These are phyloP conservation scores for Egretta garzetta DNA, from an alignment of 2,113 vertebrate genomes.

Conservation along the genomic window DNA sequence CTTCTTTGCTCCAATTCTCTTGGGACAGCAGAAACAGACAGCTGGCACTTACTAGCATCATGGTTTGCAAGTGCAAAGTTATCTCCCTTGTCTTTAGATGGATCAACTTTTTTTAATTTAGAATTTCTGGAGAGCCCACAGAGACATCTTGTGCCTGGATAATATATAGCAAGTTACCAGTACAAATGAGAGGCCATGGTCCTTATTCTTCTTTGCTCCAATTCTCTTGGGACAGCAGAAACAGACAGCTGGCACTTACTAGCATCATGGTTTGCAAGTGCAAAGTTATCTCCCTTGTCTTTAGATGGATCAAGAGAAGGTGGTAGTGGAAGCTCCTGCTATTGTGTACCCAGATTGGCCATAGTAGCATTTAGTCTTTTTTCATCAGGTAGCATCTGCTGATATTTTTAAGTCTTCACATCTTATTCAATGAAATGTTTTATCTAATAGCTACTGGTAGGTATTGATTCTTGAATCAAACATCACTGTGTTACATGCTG, in stretches of 20 bases:
- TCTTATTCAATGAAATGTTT: neutral
- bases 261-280: neutral
- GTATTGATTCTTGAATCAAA: neutral
- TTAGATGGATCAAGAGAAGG: neutral
- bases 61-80: neutral
- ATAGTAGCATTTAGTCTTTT: neutral
- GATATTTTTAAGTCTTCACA: neutral
- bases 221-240: neutral
- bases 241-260: neutral
- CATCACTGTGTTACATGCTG: neutral
- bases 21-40: neutral
- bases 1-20: neutral
- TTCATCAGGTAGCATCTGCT: neutral
- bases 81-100: neutral
- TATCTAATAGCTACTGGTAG: neutral
- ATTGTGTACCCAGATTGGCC: too few relatives aligned
- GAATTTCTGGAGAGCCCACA: conserved; percentile 45
- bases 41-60: neutral
- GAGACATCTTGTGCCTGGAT: conserved; percentile 64
- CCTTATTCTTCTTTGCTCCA: neutral
- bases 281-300: neutral
- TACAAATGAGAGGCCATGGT: neutral
- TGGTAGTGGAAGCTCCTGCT: neutral
- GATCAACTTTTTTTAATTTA: neutral
- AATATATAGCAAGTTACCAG: conserved; percentile 7